A percentile compares a stretch with the other conserved stretches of the same genome.
phyloP scores from a whole-genome alignment of 2,113 vertebrate genomes.

The Abramis brama region DNA sequence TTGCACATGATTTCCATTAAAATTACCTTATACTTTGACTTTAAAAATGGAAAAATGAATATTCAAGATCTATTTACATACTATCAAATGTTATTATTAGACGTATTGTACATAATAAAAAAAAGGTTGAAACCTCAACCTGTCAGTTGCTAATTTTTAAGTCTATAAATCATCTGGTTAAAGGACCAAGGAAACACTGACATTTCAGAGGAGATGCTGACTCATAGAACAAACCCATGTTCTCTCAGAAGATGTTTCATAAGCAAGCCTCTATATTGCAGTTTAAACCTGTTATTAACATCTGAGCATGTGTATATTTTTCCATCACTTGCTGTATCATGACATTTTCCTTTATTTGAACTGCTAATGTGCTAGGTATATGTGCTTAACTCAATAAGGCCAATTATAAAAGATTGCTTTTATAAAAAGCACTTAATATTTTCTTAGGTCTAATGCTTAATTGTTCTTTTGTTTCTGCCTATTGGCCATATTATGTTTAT shows the following conservation, averaged over 20 bases:
- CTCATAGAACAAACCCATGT: constrained; percentile 23
- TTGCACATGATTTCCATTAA: not conserved
- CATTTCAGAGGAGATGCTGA: constrained; percentile 23
- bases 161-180: constrained; percentile 28
- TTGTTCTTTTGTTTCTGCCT: not conserved
- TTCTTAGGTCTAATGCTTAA: not conserved
- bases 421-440: not conserved
- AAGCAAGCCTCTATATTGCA: not conserved
- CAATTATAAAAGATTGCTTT: not conserved
- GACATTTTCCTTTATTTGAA: constrained; percentile 9
- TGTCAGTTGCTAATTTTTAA: constrained; percentile 28
- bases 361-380: not conserved
- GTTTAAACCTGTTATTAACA: constrained; percentile 13
- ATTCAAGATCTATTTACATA: not conserved
- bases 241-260: not conserved
- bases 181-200: not conserved
- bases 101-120: not conserved
- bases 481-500: not conserved
- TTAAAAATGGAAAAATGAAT: not conserved
- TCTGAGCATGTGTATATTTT: constrained; percentile 8
- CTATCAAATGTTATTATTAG: not conserved
- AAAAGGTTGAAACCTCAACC: not conserved
- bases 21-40: not conserved
- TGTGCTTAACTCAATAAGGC: not conserved
- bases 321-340: not conserved